Evolutionary conservation across 1,140 invertebrate genomes (phyloP), one percentile per base, ranked within the genome.

Genomic region (Gonioctena quinquepunctata): DNA sequence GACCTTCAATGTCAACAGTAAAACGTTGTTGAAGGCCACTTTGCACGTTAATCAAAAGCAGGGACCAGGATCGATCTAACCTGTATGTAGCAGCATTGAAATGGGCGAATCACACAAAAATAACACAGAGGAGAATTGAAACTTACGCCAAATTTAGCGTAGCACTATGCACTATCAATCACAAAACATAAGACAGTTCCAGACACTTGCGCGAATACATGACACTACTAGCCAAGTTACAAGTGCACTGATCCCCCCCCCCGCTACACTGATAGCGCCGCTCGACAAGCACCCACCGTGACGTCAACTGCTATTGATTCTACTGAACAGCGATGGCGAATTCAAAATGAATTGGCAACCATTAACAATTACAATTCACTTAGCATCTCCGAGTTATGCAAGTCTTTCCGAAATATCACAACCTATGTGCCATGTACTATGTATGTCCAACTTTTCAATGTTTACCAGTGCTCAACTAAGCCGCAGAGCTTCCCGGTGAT

Each of bases 151-250:
- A 77, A 79, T 75, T 62, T 65, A 74, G 73, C 77, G 74, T 68
- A 69, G 70, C 66, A 75, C 69, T 73, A 71, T 74, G 68, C 70
- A 62, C 60, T 25, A 71, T 73, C 71, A 75, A 74, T 76, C 77
- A 80, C 78, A 77, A 79, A 79, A 79, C 79, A 81, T 77, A 71
- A 77, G 73, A 77, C 75, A 78, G 77, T 76, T 80, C 68, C 69
- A 80, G 74, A 75, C 78, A 81, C 80, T 81, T 80, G 80, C 80
- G 77, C 79, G 77, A 69, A 80, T 81, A 80, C 78, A 81, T 81
- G 75, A 80, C 80, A 81, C 80, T 81, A 81, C 80, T 80, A 81
- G 77, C 80, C 76, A 81, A 80, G 77, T 80, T 80, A 81, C 79
- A 81, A 81, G 79, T 80, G 80, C 79, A 81, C 79, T 80, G 73